A percentile compares a stretch with the other conserved stretches of the same genome.
Conservation (phyloP, 2,797 vertebrate species). For the Notolepis coatsorum region DNA sequence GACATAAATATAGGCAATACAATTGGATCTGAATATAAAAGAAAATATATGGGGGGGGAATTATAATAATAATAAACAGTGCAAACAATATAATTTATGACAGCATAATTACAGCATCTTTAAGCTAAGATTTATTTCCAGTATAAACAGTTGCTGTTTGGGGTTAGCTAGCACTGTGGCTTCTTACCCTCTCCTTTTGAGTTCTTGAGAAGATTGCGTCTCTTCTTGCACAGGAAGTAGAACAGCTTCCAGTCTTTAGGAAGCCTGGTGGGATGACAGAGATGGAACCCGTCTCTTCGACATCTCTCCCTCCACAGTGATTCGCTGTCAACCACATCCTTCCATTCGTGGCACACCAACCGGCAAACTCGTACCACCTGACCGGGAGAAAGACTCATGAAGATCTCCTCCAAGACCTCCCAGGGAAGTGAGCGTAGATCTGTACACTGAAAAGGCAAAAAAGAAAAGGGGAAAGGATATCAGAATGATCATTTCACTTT, state of each 20-base stretch:
- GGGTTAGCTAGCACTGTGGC: neutral
- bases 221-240: conserved; percentile 83
- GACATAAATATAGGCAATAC: no score
- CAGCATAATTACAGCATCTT: no score
- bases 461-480: no score
- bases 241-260: conserved; percentile 83
- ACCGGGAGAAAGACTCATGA: conserved; percentile 79
- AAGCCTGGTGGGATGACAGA: conserved; percentile 31
- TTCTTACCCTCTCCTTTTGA: conserved; percentile 83
- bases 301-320: conserved; percentile 89
- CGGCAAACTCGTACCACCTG: conserved; percentile 83
- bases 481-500: no score
- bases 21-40: no score
- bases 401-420: conserved; percentile 86
- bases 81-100: no score
- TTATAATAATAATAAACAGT: no score
- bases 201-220: conserved; percentile 89
- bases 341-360: conserved; percentile 86
- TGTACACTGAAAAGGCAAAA: conserved; percentile 23
- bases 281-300: conserved; percentile 77
- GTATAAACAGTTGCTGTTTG: no score
- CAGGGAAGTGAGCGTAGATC: conserved; percentile 68
- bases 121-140: no score
- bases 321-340: conserved; percentile 83
- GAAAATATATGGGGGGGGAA: no score